These are phyloP conservation scores for Sebastes kiyomatsui DNA, from an alignment of 2,797 vertebrate genomes.

Conservation along the genomic window DNA sequence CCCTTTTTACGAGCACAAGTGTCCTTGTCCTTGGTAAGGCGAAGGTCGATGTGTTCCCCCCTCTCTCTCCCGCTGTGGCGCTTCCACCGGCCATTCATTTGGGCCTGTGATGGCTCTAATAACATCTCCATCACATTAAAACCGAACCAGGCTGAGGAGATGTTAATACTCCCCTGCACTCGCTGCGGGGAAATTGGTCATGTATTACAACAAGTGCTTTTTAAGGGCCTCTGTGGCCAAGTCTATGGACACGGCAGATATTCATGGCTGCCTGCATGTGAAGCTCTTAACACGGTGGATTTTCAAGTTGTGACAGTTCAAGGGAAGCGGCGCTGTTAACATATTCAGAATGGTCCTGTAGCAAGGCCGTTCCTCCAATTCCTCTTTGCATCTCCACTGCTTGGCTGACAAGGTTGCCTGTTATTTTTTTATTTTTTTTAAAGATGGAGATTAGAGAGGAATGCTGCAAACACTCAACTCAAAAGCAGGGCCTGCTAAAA, in stretches of 20 bases:
- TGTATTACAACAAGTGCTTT: constrained; percentile 81
- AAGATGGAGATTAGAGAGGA: constrained; percentile 64
- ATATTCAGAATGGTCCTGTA: constrained; percentile 76
- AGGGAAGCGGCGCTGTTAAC: constrained; percentile 79
- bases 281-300: constrained; percentile 72
- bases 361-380: constrained; percentile 79
- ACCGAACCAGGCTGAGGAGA: constrained; percentile 69
- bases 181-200: constrained; percentile 68
- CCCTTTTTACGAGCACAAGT: constrained; percentile 77
- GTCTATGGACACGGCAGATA: constrained; percentile 66
- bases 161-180: constrained; percentile 72
- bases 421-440: constrained; percentile 58
- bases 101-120: constrained; percentile 73
- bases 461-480: constrained; percentile 57
- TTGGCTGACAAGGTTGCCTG: constrained; percentile 73
- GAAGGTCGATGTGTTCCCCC: constrained; percentile 68
- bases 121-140: constrained; percentile 80
- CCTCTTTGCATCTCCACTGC: constrained; percentile 71
- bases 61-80: constrained; percentile 62
- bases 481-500: constrained; percentile 45
- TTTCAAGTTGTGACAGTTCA: constrained; percentile 82
- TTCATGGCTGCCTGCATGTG: constrained; percentile 65
- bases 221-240: constrained; percentile 64
- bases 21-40: constrained; percentile 79
- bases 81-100: constrained; percentile 75